phyloP scores from a whole-genome alignment of 2,888 invertebrate genomes.

The Orthosia incerta region DNA sequence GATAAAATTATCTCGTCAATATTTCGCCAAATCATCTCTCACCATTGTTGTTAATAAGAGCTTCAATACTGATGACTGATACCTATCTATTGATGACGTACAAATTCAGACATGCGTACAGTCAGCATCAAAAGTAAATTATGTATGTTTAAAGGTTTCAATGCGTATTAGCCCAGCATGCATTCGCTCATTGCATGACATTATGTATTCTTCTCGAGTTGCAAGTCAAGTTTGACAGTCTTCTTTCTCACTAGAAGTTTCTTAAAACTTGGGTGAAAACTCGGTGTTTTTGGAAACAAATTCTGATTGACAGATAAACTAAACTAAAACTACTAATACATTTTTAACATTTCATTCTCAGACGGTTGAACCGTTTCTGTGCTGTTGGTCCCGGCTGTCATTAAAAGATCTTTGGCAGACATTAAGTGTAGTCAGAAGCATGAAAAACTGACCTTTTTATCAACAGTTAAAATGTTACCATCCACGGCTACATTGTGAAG shows the following conservation, averaged over 20 bases:
- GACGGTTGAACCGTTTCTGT: too few species aligned
- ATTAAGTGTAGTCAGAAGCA: background rate
- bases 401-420: background rate
- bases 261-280: background rate
- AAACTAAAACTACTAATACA: too few species aligned
- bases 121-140: slow-evolving; percentile 8
- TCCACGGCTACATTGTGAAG: too few species aligned
- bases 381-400: background rate
- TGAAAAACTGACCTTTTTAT: too few species aligned
- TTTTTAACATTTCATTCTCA: too few species aligned
- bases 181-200: too few species aligned
- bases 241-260: background rate
- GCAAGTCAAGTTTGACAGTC: too few species aligned
- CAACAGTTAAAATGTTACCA: too few species aligned
- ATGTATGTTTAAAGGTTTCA: background rate
- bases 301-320: background rate
- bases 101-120: slow-evolving; percentile 28
- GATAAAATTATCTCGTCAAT: slow-evolving; percentile 16
- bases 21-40: slow-evolving; percentile 60
- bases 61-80: slow-evolving; percentile 59
- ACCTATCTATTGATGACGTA: slow-evolving; percentile 61
- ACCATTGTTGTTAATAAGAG: slow-evolving; percentile 58
- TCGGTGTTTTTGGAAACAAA: background rate
- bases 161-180: background rate
- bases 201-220: background rate